These are phyloP conservation scores for Ellobium chinense DNA, from an alignment of 2,888 invertebrate genomes.

Conservation along the genomic window DNA sequence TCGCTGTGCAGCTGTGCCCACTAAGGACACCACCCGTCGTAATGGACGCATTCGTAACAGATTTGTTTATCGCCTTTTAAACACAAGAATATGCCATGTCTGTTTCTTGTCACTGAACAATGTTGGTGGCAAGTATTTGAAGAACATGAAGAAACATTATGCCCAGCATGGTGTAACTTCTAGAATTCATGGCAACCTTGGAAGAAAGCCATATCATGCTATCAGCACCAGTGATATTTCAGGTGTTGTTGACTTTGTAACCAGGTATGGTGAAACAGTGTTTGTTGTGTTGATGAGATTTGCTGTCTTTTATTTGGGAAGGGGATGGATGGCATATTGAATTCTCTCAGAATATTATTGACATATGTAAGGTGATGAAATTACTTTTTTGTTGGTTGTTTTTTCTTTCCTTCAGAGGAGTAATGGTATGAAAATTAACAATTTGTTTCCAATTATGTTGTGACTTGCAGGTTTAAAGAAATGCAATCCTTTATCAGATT, in stretches of 20 bases:
- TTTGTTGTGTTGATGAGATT: no score
- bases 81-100: constrained; percentile 29
- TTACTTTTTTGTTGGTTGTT: no score
- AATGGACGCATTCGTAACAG: constrained; percentile 12
- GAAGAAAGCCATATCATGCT: constrained; percentile 43
- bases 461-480: no score
- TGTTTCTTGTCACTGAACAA: constrained; percentile 35
- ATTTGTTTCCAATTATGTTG: no score
- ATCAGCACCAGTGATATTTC: constrained; percentile 11
- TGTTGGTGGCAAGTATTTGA: constrained; percentile 30
- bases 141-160: constrained; percentile 35
- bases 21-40: neutral
- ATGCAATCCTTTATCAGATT: no score
- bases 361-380: no score
- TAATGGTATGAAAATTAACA: no score
- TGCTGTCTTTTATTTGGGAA: no score
- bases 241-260: constrained; percentile 28
- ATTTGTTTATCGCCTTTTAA: constrained; percentile 22
- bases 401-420: no score
- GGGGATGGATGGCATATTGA: no score
- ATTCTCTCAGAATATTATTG: no score
- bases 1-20: constrained; percentile 20
- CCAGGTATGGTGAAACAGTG: constrained; percentile 13
- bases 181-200: constrained; percentile 27
- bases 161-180: constrained; percentile 21